phyloP scores from a whole-genome alignment of 2,888 invertebrate species.

The Eulithis testata region DNA sequence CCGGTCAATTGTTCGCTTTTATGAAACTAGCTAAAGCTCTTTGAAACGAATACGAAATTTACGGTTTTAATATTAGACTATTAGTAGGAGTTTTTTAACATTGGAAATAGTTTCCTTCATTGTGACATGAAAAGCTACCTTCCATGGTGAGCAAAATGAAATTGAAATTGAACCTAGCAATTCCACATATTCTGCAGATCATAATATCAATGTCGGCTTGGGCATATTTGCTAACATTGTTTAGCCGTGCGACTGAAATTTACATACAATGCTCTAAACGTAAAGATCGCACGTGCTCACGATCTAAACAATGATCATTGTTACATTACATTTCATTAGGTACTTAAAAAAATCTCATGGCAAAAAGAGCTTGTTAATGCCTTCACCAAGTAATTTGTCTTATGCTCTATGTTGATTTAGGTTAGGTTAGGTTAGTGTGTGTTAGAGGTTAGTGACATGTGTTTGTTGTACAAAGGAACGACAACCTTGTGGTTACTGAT shows the following conservation, averaged over 20 bases:
- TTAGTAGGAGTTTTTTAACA: background rate
- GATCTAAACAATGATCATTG: constrained; percentile 73
- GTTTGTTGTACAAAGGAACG: constrained; percentile 5
- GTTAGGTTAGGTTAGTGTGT: no score
- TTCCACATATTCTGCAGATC: constrained; percentile 19
- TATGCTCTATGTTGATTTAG: constrained; percentile 17
- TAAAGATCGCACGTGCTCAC: constrained; percentile 75
- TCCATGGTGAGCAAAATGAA: no score
- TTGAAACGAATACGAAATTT: constrained; percentile 2
- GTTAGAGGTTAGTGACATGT: no score
- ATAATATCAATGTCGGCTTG: constrained; percentile 29
- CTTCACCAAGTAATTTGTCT: constrained; percentile 34
- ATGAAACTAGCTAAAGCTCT: constrained; percentile 11
- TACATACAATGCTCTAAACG: constrained; percentile 71
- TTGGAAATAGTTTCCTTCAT: background rate
- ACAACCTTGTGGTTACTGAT: constrained; percentile 1
- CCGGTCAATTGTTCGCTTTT: constrained; percentile 23
- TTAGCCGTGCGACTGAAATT: constrained; percentile 65
- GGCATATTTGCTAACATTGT: constrained; percentile 41
- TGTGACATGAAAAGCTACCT: background rate
- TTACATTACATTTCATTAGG: constrained; percentile 56
- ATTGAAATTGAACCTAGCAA: no score
- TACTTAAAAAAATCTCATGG: constrained; percentile 42
- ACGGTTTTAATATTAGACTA: background rate
- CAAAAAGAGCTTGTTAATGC: constrained; percentile 50